Percentiles rank a stretch among this genome's conserved stretches.
These are phyloP conservation scores for Drosophila emarginata DNA, from an alignment of 2,888 invertebrate genomes.

Conservation along the genomic window DNA sequence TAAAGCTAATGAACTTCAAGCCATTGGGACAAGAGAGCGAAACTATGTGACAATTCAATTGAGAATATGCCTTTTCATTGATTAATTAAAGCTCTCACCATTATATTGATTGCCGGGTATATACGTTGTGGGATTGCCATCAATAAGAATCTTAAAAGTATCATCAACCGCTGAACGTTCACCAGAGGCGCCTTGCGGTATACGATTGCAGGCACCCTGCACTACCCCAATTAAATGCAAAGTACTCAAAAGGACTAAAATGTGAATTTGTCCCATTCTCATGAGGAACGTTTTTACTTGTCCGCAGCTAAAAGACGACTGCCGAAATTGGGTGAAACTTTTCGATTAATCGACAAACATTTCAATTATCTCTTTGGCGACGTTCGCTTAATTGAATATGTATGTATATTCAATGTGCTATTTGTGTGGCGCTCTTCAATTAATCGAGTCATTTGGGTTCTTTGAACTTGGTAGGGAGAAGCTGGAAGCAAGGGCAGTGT, in stretches of 20 bases:
- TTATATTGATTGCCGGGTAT: slow-evolving; percentile 88
- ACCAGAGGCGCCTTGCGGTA: slow-evolving; percentile 83
- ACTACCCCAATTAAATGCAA: neutral
- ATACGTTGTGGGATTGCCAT: slow-evolving; percentile 87
- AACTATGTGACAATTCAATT: slow-evolving; percentile 82
- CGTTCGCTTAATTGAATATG: slow-evolving; percentile 47
- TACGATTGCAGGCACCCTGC: slow-evolving; percentile 81
- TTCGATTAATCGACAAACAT: slow-evolving; percentile 43
- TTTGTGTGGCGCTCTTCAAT: slow-evolving; percentile 48
- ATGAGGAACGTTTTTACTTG: slow-evolving; percentile 17
- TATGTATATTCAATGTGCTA: slow-evolving; percentile 37
- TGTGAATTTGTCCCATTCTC: slow-evolving; percentile 25
- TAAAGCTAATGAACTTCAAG: slow-evolving; percentile 91
- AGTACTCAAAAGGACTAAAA: slow-evolving; percentile 13
- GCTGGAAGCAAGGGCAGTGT: slow-evolving; percentile 6
- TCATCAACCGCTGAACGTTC: slow-evolving; percentile 85
- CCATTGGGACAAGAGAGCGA: slow-evolving; percentile 86
- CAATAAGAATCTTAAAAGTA: slow-evolving; percentile 87
- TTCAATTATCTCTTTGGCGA: slow-evolving; percentile 53
- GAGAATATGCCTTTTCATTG: neutral
- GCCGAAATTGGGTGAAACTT: slow-evolving; percentile 48
- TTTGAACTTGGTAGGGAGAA: slow-evolving; percentile 55
- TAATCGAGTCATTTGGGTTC: slow-evolving; percentile 39
- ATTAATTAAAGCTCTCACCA: slow-evolving; percentile 83
- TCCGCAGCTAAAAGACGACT: slow-evolving; percentile 50